These are phyloP conservation scores for Uromys caudimaculatus DNA, from an alignment of 2,797 vertebrate species.

Conservation along the genomic window DNA sequence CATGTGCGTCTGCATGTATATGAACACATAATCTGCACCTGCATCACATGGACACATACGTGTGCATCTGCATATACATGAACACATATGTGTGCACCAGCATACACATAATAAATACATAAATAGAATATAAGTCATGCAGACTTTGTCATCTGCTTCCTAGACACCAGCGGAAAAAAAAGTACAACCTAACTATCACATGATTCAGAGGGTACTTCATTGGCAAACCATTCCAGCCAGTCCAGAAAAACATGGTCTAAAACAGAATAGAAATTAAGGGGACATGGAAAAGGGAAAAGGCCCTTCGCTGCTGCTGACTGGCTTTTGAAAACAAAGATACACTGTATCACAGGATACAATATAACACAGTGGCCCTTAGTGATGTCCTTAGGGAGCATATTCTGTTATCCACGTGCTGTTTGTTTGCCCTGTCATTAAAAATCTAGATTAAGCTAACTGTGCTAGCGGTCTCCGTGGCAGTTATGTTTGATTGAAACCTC, in stretches of 20 bases:
- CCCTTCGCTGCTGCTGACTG: too few relatives aligned
- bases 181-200: not conserved
- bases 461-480: not conserved
- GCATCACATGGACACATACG: too few relatives aligned
- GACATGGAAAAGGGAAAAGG: not conserved
- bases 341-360: not conserved
- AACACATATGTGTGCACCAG: too few relatives aligned
- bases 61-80: too few relatives aligned
- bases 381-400: not conserved
- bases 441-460: not conserved
- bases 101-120: too few relatives aligned
- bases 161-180: not conserved
- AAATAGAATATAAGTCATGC: too few relatives aligned
- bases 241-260: not conserved
- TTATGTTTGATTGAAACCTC: not conserved
- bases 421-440: not conserved
- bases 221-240: not conserved
- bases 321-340: not conserved
- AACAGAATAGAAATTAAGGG: not conserved
- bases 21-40: too few relatives aligned
- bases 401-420: not conserved
- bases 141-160: not conserved
- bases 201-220: too few relatives aligned
- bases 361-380: not conserved
- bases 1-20: too few relatives aligned